Evolutionary conservation across 2,888 invertebrate species (phyloP).

Genomic region (Gasteruption jaculator): DNA sequence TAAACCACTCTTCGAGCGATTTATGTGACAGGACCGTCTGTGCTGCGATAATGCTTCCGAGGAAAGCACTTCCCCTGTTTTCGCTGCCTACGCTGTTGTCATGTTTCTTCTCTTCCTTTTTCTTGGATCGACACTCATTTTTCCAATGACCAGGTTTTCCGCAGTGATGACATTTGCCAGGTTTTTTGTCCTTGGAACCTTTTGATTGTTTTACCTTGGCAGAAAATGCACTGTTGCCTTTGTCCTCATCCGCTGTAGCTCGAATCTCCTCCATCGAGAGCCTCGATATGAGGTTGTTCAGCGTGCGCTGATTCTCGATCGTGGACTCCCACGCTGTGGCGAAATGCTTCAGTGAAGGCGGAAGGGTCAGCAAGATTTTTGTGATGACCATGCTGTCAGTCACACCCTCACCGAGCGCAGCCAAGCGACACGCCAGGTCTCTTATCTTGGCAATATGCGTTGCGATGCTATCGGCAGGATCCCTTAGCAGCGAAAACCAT

Average conservation of each 20-base stretch:
- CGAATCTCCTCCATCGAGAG: constrained; percentile 15
- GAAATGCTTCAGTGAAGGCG: constrained; percentile 14
- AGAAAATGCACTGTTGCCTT: too few species aligned
- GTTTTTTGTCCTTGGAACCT: too few species aligned
- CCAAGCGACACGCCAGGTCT: constrained; percentile 6
- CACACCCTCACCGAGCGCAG: constrained; percentile 16
- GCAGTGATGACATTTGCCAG: constrained; percentile 10
- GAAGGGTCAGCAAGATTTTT: constrained; percentile 19
- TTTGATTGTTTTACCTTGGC: too few species aligned
- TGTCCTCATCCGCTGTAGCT: constrained; percentile 13
- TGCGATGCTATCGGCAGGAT: constrained; percentile 5
- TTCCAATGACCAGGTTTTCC: constrained; percentile 17
- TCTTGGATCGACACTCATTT: constrained; percentile 17
- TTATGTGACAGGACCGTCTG: too few species aligned
- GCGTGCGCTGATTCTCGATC: too few species aligned
- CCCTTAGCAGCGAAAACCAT: constrained; percentile 7
- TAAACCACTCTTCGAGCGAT: too few species aligned
- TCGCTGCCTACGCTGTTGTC: too few species aligned
- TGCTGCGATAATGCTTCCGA: too few species aligned
- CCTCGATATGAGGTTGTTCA: constrained; percentile 10
- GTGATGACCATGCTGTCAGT: constrained; percentile 17
- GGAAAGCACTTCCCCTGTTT: too few species aligned
- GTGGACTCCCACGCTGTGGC: constrained; percentile 18
- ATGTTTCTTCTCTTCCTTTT: not conserved
- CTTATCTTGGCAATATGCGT: constrained; percentile 10